Evolutionary conservation across 2,113 vertebrate species (phyloP).

Genomic region (Onychostruthus taczanowskii): DNA sequence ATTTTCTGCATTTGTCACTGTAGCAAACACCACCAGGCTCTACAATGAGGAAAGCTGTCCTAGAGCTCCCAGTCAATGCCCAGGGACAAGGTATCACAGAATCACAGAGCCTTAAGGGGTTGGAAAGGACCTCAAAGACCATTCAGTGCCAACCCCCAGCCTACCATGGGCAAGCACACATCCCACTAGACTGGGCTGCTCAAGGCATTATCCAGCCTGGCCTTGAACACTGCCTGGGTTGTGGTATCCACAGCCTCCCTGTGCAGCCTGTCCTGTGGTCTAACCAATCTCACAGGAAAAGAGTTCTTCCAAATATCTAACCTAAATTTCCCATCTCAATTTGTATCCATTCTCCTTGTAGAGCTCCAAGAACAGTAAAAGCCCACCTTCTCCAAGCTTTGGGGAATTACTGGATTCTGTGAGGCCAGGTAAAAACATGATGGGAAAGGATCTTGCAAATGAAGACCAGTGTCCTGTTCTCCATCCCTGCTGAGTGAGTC

Average conservation of each 20-base stretch:
- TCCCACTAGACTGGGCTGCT: not conserved
- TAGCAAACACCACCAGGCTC: not conserved
- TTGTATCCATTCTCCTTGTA: not conserved
- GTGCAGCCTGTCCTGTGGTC: not conserved
- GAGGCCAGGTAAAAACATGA: not conserved
- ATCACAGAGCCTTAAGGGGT: not conserved
- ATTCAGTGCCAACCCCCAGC: not conserved
- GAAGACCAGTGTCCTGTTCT: not conserved
- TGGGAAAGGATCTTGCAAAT: not conserved
- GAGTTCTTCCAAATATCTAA: not conserved
- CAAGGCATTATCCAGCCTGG: not conserved
- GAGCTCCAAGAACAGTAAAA: not conserved
- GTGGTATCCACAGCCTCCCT: not conserved
- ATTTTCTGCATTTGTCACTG: not conserved
- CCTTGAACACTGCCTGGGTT: not conserved
- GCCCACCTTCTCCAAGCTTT: not conserved
- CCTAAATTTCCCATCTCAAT: not conserved
- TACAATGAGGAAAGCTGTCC: not conserved
- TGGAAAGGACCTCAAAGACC: not conserved
- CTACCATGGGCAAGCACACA: not conserved
- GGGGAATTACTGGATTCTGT: not conserved
- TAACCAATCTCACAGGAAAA: not conserved
- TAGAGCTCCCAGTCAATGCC: rapidly evolving
- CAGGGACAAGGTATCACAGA: not conserved
- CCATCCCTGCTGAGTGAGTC: not conserved